A percentile compares a stretch with the other conserved stretches of the same genome.
phyloP scores from a whole-genome alignment of 2,113 vertebrate genomes.

The Speoplatyrhinus poulsoni region DNA sequence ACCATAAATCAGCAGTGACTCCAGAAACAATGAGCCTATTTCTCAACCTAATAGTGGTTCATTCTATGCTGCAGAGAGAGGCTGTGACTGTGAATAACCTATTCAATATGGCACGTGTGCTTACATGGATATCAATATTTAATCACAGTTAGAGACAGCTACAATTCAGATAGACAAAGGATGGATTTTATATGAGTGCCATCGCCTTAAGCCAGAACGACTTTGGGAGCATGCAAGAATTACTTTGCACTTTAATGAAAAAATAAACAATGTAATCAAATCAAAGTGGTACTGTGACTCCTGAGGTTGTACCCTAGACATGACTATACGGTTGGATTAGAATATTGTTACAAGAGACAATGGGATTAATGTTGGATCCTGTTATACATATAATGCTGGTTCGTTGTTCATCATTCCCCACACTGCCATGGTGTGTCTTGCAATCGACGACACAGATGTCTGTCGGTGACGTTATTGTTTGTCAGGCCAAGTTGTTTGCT shows the following conservation, averaged over 20 bases:
- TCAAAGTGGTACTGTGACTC: constrained; percentile 39
- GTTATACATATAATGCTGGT: constrained; percentile 28
- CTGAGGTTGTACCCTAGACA: constrained; percentile 21
- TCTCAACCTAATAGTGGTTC: constrained; percentile 57
- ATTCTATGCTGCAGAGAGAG: constrained; percentile 40
- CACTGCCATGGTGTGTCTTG: constrained; percentile 21
- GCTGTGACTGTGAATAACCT: constrained; percentile 64
- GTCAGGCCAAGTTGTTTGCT: constrained; percentile 65
- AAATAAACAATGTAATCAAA: constrained; percentile 58
- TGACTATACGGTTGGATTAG: constrained; percentile 29
- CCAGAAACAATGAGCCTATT: constrained; percentile 61
- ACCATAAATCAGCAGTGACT: constrained; percentile 82
- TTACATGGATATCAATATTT: constrained; percentile 75
- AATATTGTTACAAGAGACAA: constrained; percentile 37
- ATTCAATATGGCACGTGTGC: constrained; percentile 61
- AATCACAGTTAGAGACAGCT: constrained; percentile 66
- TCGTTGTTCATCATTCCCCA: constrained; percentile 41
- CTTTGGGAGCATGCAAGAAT: constrained; percentile 43
- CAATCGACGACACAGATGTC: constrained; percentile 42
- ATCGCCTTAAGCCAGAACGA: constrained; percentile 49
- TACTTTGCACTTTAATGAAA: constrained; percentile 58
- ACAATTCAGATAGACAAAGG: constrained; percentile 54
- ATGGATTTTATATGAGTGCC: constrained; percentile 45
- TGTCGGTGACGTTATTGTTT: constrained; percentile 63
- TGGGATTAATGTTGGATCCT: constrained; percentile 41